Evolutionary conservation across 2,888 invertebrate genomes (phyloP).

Genomic region (Lamellibrachia columna): DNA sequence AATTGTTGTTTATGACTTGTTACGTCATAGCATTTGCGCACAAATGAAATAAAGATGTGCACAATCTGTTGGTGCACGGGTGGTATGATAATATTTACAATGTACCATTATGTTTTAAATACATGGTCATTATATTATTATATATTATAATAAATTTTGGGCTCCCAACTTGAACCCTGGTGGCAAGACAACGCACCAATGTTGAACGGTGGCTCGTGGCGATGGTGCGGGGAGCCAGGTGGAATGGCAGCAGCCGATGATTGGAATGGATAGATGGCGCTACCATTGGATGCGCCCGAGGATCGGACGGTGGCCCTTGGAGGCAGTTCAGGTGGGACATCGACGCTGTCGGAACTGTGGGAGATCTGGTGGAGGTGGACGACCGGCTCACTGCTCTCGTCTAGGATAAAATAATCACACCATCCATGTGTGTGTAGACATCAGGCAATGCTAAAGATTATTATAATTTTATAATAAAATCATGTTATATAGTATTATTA

Average conservation of each 20-base stretch:
- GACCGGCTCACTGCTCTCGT: slow-evolving; percentile 22
- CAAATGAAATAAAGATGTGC: too few relatives aligned
- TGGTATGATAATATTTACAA: too few relatives aligned
- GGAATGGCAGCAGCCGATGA: background rate
- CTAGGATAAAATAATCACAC: background rate
- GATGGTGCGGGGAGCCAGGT: background rate
- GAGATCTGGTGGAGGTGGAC: slow-evolving; percentile 26
- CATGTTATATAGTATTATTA: too few relatives aligned
- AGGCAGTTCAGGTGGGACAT: slow-evolving; percentile 80
- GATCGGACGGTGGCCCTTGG: slow-evolving; percentile 70
- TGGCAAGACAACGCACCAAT: background rate
- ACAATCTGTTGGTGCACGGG: too few relatives aligned
- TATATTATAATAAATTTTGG: background rate
- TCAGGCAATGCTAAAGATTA: background rate
- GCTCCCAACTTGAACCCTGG: background rate
- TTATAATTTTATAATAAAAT: too few relatives aligned
- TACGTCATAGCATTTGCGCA: too few relatives aligned
- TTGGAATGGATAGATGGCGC: background rate
- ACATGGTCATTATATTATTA: background rate
- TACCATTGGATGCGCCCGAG: background rate
- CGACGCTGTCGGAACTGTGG: slow-evolving; percentile 31
- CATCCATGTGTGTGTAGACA: background rate
- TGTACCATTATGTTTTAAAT: too few relatives aligned
- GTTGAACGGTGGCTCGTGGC: background rate
- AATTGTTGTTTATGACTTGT: too few relatives aligned